Evolutionary conservation across 2,113 vertebrate genomes (phyloP).

Genomic region (Dolichallabes microphthalmus): DNA sequence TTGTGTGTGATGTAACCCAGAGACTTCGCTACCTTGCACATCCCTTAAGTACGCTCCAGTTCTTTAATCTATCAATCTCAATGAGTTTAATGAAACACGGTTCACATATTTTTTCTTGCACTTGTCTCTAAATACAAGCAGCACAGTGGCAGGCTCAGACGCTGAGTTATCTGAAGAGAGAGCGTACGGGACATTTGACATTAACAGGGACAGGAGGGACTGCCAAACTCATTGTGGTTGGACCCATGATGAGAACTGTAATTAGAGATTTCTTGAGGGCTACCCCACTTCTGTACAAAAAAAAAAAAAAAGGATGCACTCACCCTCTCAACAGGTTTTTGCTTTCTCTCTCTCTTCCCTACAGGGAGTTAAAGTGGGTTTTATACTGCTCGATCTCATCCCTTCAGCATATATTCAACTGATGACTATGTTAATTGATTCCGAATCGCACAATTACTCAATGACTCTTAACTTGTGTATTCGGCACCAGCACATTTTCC

Average conservation of each 20-base stretch:
- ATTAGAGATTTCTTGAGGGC: constrained; percentile 38
- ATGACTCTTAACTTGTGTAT: too few relatives aligned
- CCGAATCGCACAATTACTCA: too few relatives aligned
- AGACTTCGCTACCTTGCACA: constrained; percentile 25
- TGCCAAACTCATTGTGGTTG: background rate
- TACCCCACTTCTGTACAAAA: background rate
- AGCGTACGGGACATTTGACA: background rate
- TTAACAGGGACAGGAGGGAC: constrained; percentile 9
- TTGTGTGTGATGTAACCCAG: constrained; percentile 41
- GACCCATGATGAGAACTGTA: constrained; percentile 15
- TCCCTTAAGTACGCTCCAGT: background rate
- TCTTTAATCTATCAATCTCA: background rate
- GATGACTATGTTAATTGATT: too few relatives aligned
- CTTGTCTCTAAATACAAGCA: background rate
- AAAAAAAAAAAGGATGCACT: constrained; percentile 1
- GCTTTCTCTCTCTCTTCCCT: background rate
- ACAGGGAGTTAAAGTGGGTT: background rate
- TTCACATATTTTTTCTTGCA: background rate
- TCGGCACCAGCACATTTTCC: too few relatives aligned
- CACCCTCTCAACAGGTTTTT: background rate
- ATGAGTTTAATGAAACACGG: constrained; percentile 39
- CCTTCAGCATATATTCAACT: background rate
- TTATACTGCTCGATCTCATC: background rate
- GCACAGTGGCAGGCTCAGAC: constrained; percentile 19
- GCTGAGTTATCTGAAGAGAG: background rate